Base-by-base conservation (phyloP, 2,888 invertebrate species). In the Tenthredo livida region DNA sequence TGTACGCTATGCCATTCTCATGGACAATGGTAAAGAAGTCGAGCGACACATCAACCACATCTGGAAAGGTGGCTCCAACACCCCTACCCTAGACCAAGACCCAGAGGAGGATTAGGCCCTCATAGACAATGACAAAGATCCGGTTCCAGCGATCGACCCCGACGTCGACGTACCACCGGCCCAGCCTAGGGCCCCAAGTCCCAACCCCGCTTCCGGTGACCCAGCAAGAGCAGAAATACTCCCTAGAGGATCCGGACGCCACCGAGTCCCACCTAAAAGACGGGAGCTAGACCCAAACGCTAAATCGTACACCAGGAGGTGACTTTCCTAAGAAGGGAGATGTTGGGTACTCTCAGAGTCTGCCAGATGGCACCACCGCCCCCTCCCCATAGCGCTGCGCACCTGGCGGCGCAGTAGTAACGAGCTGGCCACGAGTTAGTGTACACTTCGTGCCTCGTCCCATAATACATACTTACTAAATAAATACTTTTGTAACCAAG, bases 31-130 rank as follows among this genome's bases (percentile, higher is more conserved):
- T 5, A 40, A 72, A 40, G 72, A 72, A n/a, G 72, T 72, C 72
- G 72, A 72, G 72, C 72, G 43, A 72, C 72, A 72, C 21, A 72
- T 72, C 25, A 72, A 43, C 72, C 72, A 72, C 43, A 72, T 72
- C 40, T 72, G 72, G 43, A 72, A 72, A 72, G 72, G 40, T 40
- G 43, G 43, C 1, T 72, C 72, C 21, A 72, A 72, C 21, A 15
- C 72, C 72, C 0, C 72, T 37, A 72, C 12, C 72, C 72, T 43
- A 10, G 43, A 72, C 43, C 72, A 37, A 72, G 72, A 72, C 10
- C 37, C 15, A 25, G 40, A 72, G 9, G 72, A 72, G n/a, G 72
- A 72, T 6, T 72, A 43, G 72, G 37, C 72, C 21, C 43, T 21
- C 5, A 40, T 43, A 17, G 72, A 72, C 40, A 40, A 7, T 21